Evolutionary conservation across 2,113 vertebrate genomes (phyloP).

Genomic region (Aptenodytes forsteri): DNA sequence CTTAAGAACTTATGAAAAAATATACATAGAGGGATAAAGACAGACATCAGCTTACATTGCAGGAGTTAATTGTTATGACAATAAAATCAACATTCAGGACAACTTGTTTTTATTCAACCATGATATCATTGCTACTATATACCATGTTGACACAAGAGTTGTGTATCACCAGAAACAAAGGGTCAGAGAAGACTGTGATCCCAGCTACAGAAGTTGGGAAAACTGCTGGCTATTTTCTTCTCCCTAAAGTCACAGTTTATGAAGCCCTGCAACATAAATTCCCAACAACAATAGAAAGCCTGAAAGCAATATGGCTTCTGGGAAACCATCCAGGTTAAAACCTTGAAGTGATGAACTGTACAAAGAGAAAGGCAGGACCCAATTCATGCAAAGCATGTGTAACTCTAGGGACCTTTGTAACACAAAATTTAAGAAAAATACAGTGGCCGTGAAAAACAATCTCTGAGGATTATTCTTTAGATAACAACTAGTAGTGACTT

Average conservation of each 20-base stretch:
- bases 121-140: not conserved
- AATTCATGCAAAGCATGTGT: slow-evolving; percentile 26
- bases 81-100: not conserved
- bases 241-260: not conserved
- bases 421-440: slow-evolving; percentile 22
- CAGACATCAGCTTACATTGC: not conserved
- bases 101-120: not conserved
- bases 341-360: slow-evolving; percentile 35
- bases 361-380: slow-evolving; percentile 7
- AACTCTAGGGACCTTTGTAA: not conserved
- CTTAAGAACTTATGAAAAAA: not conserved
- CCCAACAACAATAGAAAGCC: not conserved
- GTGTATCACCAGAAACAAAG: not conserved
- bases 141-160: not conserved
- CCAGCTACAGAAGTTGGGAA: not conserved
- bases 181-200: not conserved
- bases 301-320: slow-evolving; percentile 37
- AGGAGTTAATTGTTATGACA: not conserved
- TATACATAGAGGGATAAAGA: not conserved
- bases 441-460: not conserved
- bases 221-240: not conserved
- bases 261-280: not conserved
- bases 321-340: slow-evolving; percentile 48
- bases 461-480: slow-evolving; percentile 11
- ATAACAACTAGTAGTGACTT: not conserved